Evolutionary conservation across 1,140 invertebrate genomes (phyloP).

Genomic region (Drosophila kikkawai): DNA sequence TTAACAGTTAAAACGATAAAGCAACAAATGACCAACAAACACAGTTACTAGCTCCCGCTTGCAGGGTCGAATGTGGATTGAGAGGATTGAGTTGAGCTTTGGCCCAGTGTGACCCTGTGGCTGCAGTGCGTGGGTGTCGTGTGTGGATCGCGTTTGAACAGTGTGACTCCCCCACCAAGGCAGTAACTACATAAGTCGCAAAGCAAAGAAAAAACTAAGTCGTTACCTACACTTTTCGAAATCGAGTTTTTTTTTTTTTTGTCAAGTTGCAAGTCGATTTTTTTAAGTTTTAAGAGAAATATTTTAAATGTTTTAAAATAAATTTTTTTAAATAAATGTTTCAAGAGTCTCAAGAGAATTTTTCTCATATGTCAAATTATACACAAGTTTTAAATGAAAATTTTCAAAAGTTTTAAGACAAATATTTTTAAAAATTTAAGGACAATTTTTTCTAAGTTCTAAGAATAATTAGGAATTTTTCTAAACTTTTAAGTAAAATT

Average conservation of each 20-base stretch:
- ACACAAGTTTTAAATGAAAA: no score
- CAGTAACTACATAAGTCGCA: neutral
- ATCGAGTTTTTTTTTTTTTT: neutral
- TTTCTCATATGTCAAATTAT: no score
- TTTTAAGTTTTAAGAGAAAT: neutral
- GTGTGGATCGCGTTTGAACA: constrained; percentile 3
- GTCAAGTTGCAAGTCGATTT: no score
- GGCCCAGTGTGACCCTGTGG: constrained; percentile 1
- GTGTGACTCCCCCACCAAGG: constrained; percentile 3
- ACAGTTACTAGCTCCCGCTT: constrained; percentile 10
- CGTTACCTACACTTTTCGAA: neutral
- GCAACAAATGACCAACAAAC: constrained; percentile 14
- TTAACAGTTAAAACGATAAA: constrained; percentile 24
- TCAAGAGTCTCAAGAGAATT: no score
- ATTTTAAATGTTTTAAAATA: neutral
- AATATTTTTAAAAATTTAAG: no score
- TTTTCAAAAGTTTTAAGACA: neutral
- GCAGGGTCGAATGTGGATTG: neutral
- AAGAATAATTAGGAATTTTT: no score
- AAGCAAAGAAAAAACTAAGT: neutral
- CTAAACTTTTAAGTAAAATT: no score
- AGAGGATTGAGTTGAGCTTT: neutral
- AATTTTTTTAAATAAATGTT: neutral
- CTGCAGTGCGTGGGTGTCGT: constrained; percentile 1
- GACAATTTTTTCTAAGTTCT: no score